Percentiles rank a stretch among this genome's conserved stretches.
These are phyloP conservation scores for Pachymerium ferrugineum DNA, from an alignment of 2,888 invertebrate species.

Conservation along the genomic window DNA sequence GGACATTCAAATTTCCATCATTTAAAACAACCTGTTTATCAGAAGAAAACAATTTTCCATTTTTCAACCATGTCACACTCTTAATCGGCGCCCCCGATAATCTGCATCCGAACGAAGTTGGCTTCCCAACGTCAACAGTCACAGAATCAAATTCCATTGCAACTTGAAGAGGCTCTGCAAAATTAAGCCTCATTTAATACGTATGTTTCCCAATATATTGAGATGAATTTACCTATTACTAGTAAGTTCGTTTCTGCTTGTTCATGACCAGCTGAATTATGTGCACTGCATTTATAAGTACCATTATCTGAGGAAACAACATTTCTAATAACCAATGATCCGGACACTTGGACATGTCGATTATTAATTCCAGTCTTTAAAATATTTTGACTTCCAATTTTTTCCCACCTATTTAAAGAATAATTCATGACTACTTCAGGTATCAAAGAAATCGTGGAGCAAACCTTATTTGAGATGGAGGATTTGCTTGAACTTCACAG, in stretches of 20 bases:
- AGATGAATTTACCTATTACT: background rate
- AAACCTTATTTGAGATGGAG: background rate
- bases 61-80: background rate
- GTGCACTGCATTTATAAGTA: background rate
- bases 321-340: conserved; percentile 10
- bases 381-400: background rate
- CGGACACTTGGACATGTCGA: background rate
- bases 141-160: background rate
- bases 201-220: background rate
- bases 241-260: background rate
- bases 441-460: too few species aligned
- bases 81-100: background rate
- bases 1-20: background rate
- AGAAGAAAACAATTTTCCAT: background rate
- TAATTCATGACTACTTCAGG: background rate
- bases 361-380: background rate
- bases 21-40: background rate
- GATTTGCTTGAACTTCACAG: conserved; percentile 10
- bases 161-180: background rate
- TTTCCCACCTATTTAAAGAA: background rate
- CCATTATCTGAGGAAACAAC: background rate
- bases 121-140: background rate
- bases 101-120: background rate
- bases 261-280: background rate
- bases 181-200: background rate